These are phyloP conservation scores for Plectrocnemia conspersa DNA, from an alignment of 1,140 invertebrate species.

Conservation along the genomic window DNA sequence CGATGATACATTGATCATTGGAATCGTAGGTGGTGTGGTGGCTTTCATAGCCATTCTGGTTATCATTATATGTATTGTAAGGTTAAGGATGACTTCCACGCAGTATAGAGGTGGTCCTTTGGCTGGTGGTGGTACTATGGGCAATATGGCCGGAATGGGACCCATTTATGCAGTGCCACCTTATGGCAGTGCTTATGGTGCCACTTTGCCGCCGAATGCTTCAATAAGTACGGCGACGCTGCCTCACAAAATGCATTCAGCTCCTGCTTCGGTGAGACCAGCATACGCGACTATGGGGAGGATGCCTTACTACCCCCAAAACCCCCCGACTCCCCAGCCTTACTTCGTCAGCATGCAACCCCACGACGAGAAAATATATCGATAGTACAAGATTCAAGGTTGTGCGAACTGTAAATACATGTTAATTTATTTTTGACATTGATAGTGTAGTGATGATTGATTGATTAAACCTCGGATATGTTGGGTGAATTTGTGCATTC, in stretches of 20 bases:
- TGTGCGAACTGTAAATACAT: conserved; percentile 1
- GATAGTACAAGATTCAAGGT: conserved; percentile 39
- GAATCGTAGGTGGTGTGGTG: conserved; percentile 85
- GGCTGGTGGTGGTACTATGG: conserved; percentile 52
- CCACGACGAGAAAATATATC: conserved; percentile 52
- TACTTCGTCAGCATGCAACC: conserved; percentile 52
- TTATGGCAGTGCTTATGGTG: conserved; percentile 52
- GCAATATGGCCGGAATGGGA: conserved; percentile 51
- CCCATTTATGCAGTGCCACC: conserved; percentile 50
- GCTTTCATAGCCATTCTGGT: conserved; percentile 84
- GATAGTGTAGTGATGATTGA: background rate
- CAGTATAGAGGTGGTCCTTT: conserved; percentile 64
- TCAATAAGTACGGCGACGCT: conserved; percentile 55
- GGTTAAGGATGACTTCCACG: conserved; percentile 61
- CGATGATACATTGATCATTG: conserved; percentile 87
- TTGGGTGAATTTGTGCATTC: background rate
- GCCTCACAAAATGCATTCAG: conserved; percentile 56
- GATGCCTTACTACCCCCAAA: conserved; percentile 42
- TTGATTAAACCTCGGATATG: background rate
- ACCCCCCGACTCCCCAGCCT: conserved; percentile 42
- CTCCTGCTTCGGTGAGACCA: conserved; percentile 52
- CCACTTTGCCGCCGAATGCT: conserved; percentile 45
- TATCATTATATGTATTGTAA: conserved; percentile 81
- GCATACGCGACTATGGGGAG: conserved; percentile 47
- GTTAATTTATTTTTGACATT: background rate